These are phyloP conservation scores for Pocillopora verrucosa DNA, from an alignment of 64 coral and sea anemone genomes.

Conservation along the genomic window DNA sequence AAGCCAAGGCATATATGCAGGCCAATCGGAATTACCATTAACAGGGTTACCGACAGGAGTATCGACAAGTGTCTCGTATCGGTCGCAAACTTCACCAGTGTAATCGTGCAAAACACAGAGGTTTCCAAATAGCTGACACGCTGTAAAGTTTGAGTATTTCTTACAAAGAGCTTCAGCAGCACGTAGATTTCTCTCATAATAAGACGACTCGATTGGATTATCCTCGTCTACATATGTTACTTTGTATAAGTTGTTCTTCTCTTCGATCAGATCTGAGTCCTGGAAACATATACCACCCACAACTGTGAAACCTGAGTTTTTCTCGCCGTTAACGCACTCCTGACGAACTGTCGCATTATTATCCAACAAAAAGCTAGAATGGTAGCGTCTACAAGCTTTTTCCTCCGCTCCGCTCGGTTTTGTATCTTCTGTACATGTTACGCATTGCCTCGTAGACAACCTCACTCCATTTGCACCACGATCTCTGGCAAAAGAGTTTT, in stretches of 20 bases:
- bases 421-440: constrained; percentile 57
- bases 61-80: constrained; percentile 44
- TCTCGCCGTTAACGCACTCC: constrained; percentile 22
- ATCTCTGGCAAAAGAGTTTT: constrained; percentile 49
- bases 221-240: constrained; percentile 59
- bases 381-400: constrained; percentile 57
- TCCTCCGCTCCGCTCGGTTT: constrained; percentile 4
- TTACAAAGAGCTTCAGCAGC: constrained; percentile 74
- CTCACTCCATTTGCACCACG: constrained; percentile 30
- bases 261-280: not conserved
- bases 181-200: constrained; percentile 66
- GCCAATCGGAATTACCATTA: constrained; percentile 65
- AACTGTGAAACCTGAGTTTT: not conserved
- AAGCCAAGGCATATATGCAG: constrained; percentile 90
- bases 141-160: constrained; percentile 73
- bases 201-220: constrained; percentile 50
- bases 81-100: constrained; percentile 61
- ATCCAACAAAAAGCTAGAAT: constrained; percentile 42
- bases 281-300: constrained; percentile 70
- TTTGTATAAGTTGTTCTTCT: constrained; percentile 40
- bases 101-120: constrained; percentile 88
- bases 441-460: constrained; percentile 19
- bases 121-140: constrained; percentile 94
- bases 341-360: constrained; percentile 1
- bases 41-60: not conserved